These are phyloP conservation scores for Heteronetta atricapilla DNA, from an alignment of 2,113 vertebrate species.

Conservation along the genomic window DNA sequence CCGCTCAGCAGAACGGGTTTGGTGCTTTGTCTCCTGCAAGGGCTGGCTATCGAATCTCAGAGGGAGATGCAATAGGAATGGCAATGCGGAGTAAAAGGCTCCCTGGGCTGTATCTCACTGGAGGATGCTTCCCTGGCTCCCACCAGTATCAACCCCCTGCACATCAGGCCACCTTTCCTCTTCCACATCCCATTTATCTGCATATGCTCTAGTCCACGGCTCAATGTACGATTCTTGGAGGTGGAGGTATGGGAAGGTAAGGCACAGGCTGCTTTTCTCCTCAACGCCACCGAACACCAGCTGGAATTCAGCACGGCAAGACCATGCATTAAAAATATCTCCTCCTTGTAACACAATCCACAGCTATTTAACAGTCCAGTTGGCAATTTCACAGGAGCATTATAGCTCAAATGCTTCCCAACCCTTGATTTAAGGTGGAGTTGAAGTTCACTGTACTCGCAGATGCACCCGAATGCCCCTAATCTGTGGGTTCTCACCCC, in stretches of 20 bases:
- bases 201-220: not conserved
- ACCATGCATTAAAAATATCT: not conserved
- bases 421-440: not conserved
- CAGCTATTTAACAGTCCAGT: constrained; percentile 55
- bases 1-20: not conserved
- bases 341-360: constrained; percentile 36
- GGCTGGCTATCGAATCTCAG: not conserved
- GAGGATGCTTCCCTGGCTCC: not conserved
- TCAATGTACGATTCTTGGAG: accelerated
- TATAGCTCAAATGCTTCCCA: not conserved
- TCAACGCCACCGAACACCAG: not conserved
- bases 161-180: not conserved
- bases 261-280: not conserved
- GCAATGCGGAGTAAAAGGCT: accelerated
- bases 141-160: not conserved
- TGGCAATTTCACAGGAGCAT: constrained; percentile 42
- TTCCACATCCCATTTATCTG: not conserved
- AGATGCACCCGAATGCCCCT: not conserved
- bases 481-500: not conserved
- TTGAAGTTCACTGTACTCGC: not conserved
- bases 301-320: not conserved
- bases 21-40: not conserved
- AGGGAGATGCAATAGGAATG: not conserved
- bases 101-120: not conserved
- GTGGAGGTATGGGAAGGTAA: not conserved